Evolutionary conservation across 1,140 invertebrate species (phyloP), one percentile per base, ranked within the genome.

Genomic region (Agraylea sexmaculata): DNA sequence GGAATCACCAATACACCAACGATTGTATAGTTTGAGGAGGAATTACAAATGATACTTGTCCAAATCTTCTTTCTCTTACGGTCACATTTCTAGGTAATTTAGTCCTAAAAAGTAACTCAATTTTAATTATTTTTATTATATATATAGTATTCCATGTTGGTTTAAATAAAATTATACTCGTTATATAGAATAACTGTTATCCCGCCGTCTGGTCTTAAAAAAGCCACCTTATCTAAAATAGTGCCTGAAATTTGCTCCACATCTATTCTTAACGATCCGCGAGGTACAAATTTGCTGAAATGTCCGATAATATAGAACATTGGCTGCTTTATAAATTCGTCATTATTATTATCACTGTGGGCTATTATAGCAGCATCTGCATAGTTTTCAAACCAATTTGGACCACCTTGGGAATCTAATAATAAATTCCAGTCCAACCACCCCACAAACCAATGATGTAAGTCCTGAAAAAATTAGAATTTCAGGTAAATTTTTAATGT

Each of bases 401-500:
- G 87, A 2, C 87, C 87, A 31, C 88, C 89, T n/a, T 65, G 51
- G 50, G 72, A 60, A 47, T 87, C 69, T 11, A 93, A 58, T 16
- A 75, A 80, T 0, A 93, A 59, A 59, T 93, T 94, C 90, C 89
- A 94, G 56, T 94, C 89, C 3, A 86, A 68, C 86, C 86, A 90
- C 2, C 83, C 78, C 55, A 69, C 77, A 41, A 71, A 70, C 55
- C 62, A 75, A 53, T 82, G 70, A 47, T 78, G 78, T 28, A 87
- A 55, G 59, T 84, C 78, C 73, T 85, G 59, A 2, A 66, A 55
- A 30, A 52, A 55, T 21, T 17, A 12, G 7, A 32, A 32, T n/a
- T n/a, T 32, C 13, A 13, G 7, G n/a, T n/a, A n/a, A n/a, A n/a
- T n/a, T n/a, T n/a, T n/a, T 22, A 28, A 1, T 15, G 11, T n/a